Conservation (phyloP, 2,888 invertebrate species). For the Sesia apiformis region DNA sequence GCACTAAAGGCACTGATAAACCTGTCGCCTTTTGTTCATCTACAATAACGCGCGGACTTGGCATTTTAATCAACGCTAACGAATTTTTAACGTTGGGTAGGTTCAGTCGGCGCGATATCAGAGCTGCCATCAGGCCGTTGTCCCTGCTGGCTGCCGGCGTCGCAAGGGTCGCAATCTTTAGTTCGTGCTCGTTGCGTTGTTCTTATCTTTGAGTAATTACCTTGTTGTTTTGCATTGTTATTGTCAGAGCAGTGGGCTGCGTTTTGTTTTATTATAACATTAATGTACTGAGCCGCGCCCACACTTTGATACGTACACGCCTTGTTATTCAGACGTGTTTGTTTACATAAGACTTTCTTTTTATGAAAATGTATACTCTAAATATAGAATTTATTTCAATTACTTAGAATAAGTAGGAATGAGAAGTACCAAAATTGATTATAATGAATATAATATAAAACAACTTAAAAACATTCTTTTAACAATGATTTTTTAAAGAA, state of each 20-base stretch:
- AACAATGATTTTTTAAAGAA: too few relatives aligned
- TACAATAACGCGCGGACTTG: constrained; percentile 32
- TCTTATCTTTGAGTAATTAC: constrained; percentile 60
- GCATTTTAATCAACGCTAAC: constrained; percentile 47
- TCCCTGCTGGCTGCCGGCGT: background rate
- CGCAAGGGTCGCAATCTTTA: constrained; percentile 35
- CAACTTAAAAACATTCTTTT: too few relatives aligned
- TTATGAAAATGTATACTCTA: too few relatives aligned
- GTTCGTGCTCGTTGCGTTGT: constrained; percentile 35
- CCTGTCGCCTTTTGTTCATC: constrained; percentile 34
- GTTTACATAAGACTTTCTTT: too few relatives aligned
- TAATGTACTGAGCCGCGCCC: too few relatives aligned
- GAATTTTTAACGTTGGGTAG: constrained; percentile 33
- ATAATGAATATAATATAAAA: too few relatives aligned
- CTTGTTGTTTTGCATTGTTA: constrained; percentile 47
- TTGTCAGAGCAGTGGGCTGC: constrained; percentile 20
- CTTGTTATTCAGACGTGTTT: too few relatives aligned
- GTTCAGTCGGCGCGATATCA: constrained; percentile 17
- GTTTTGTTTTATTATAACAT: background rate
- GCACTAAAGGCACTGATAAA: constrained; percentile 25
- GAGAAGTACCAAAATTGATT: too few relatives aligned
- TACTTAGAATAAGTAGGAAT: too few relatives aligned
- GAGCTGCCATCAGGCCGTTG: background rate
- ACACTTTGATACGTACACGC: too few relatives aligned
- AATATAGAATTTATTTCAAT: too few relatives aligned